Conservation (phyloP, 1,140 invertebrate genomes). For the Condylostylus longicornis region DNA sequence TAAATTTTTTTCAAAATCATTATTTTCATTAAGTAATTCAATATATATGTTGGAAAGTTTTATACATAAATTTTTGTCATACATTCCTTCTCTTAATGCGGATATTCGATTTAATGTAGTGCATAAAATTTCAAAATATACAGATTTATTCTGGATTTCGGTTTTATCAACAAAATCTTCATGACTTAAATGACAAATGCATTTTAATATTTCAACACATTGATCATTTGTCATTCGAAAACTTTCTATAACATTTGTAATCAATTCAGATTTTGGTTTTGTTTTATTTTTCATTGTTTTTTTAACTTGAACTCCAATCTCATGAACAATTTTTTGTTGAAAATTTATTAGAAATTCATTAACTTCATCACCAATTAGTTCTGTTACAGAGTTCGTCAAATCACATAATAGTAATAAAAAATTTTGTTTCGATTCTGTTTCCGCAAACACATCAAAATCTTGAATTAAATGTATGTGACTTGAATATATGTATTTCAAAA, state of each 20-base stretch:
- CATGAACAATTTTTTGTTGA: conserved; percentile 19
- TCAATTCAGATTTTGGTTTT: conserved; percentile 14
- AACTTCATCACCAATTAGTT: conserved; percentile 13
- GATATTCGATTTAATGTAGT: conserved; percentile 15
- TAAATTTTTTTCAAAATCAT: conserved; percentile 29
- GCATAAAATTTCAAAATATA: conserved; percentile 20
- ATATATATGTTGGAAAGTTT: conserved; percentile 13
- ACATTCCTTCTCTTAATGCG: conserved; percentile 11
- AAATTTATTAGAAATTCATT: conserved; percentile 15
- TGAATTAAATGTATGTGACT: conserved; percentile 16
- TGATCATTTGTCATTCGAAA: conserved; percentile 16
- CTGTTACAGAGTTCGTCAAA: conserved; percentile 12
- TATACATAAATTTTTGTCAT: conserved; percentile 13
- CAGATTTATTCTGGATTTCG: conserved; percentile 11
- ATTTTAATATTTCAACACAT: conserved; percentile 18
- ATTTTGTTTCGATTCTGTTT: conserved; percentile 9
- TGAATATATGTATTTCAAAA: conserved; percentile 23
- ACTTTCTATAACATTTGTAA: conserved; percentile 15
- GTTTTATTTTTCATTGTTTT: background rate
- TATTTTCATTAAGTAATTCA: conserved; percentile 10
- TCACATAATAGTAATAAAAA: conserved; percentile 18
- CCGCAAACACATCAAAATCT: conserved; percentile 14
- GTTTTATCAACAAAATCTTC: conserved; percentile 14
- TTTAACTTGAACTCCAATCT: conserved; percentile 15
- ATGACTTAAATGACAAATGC: conserved; percentile 5